These are phyloP conservation scores for Notamacropus eugenii DNA, from an alignment of 2,797 vertebrate genomes.

Conservation along the genomic window DNA sequence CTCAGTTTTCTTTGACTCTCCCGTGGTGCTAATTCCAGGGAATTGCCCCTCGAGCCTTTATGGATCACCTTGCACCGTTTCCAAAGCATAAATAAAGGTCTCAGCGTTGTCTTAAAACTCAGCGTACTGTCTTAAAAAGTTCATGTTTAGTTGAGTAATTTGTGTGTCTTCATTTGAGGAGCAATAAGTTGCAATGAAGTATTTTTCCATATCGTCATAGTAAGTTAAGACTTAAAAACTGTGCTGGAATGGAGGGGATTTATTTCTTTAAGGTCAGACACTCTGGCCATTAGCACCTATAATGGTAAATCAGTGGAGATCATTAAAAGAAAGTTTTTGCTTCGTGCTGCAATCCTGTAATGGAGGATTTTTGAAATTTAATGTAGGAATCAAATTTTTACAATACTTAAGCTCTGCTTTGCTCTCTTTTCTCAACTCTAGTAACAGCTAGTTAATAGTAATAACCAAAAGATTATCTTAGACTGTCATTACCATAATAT, in stretches of 20 bases:
- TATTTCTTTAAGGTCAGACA: constrained; percentile 63
- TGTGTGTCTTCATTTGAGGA: constrained; percentile 59
- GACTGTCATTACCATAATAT: neutral
- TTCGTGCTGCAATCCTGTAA: neutral
- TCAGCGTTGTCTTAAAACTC: constrained; percentile 63
- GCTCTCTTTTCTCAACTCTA: constrained; percentile 14
- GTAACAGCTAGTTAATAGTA: constrained; percentile 36
- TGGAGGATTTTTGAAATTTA: constrained; percentile 4
- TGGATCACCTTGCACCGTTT: constrained; percentile 51
- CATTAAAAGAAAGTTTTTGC: constrained; percentile 60
- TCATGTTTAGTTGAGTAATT: constrained; percentile 69
- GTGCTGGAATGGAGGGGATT: constrained; percentile 12
- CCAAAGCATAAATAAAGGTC: constrained; percentile 64
- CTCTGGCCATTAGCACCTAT: constrained; percentile 59
- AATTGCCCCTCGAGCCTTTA: constrained; percentile 61
- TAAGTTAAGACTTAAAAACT: constrained; percentile 65
- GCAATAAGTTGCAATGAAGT: constrained; percentile 60
- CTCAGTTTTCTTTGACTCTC: constrained; percentile 57
- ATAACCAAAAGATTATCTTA: constrained; percentile 34
- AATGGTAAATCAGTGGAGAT: constrained; percentile 27
- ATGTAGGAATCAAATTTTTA: constrained; percentile 38
- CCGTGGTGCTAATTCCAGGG: constrained; percentile 46
- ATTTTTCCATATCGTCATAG: constrained; percentile 42
- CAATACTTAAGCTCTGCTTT: constrained; percentile 8
- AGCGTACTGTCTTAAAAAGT: constrained; percentile 69